These are phyloP conservation scores for Silurus glanis DNA, from an alignment of 2,113 vertebrate species.

Conservation along the genomic window DNA sequence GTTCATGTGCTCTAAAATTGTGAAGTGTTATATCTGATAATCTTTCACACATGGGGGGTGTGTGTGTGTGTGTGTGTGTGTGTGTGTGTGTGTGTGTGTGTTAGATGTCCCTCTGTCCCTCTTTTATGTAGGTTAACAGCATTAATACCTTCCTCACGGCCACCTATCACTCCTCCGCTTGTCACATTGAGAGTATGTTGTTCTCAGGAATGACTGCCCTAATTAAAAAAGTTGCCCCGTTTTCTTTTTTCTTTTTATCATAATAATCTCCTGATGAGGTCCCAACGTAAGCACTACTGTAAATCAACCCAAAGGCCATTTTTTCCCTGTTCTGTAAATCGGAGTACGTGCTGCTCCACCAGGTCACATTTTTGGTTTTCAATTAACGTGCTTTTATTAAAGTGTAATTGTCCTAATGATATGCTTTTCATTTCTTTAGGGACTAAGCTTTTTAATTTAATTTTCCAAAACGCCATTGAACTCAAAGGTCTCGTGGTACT, in stretches of 20 bases:
- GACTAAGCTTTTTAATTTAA: slow-evolving; percentile 58
- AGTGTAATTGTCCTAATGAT: slow-evolving; percentile 59
- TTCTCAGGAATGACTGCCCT: slow-evolving; percentile 65
- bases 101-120: slow-evolving; percentile 1
- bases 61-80: slow-evolving; percentile 15
- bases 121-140: slow-evolving; percentile 48
- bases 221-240: slow-evolving; percentile 65
- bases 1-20: background rate
- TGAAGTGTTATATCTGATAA: background rate
- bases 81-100: slow-evolving; percentile 14
- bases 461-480: slow-evolving; percentile 51
- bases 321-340: slow-evolving; percentile 37
- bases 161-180: slow-evolving; percentile 46
- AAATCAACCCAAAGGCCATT: slow-evolving; percentile 63
- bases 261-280: slow-evolving; percentile 67
- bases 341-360: slow-evolving; percentile 52
- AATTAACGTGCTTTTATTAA: slow-evolving; percentile 64
- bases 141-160: slow-evolving; percentile 41
- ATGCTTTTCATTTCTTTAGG: slow-evolving; percentile 59
- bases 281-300: slow-evolving; percentile 68
- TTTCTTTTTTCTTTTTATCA: slow-evolving; percentile 55
- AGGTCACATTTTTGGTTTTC: slow-evolving; percentile 64
- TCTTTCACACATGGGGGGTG: background rate
- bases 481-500: slow-evolving; percentile 18
- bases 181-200: slow-evolving; percentile 61